phyloP scores from a whole-genome alignment of 2,113 vertebrate species.

The Oxyruncus cristatus region DNA sequence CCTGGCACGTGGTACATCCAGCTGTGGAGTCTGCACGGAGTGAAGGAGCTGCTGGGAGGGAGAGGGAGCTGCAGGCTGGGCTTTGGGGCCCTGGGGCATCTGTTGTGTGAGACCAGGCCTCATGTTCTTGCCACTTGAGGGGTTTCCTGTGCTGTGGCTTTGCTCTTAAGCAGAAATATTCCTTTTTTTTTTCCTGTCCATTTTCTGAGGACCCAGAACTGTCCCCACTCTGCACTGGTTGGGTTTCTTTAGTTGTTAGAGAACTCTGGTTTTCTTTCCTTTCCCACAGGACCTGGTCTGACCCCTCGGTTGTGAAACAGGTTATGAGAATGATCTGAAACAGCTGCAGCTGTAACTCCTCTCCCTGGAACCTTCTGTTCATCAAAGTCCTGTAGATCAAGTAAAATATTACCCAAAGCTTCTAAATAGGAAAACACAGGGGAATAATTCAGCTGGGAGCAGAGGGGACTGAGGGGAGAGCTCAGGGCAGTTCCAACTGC shows the following conservation, averaged over 20 bases:
- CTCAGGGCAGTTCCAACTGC: background rate
- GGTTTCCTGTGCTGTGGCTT: background rate
- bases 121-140: background rate
- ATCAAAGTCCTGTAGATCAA: background rate
- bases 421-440: background rate
- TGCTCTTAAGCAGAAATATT: background rate
- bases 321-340: background rate
- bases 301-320: background rate
- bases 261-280: background rate
- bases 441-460: background rate
- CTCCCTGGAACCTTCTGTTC: background rate
- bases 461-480: background rate
- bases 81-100: background rate
- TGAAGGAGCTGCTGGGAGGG: fast-evolving
- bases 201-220: background rate
- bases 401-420: background rate
- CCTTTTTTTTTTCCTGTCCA: background rate
- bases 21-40: background rate
- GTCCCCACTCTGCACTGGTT: background rate
- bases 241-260: background rate
- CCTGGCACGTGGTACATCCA: background rate
- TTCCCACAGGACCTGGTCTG: background rate
- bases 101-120: background rate
- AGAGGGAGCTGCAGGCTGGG: background rate
- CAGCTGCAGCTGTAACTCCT: background rate